Percentiles rank a stretch among this genome's conserved stretches.
These are phyloP conservation scores for Lacanobia oleracea DNA, from an alignment of 2,888 invertebrate genomes.

Conservation along the genomic window DNA sequence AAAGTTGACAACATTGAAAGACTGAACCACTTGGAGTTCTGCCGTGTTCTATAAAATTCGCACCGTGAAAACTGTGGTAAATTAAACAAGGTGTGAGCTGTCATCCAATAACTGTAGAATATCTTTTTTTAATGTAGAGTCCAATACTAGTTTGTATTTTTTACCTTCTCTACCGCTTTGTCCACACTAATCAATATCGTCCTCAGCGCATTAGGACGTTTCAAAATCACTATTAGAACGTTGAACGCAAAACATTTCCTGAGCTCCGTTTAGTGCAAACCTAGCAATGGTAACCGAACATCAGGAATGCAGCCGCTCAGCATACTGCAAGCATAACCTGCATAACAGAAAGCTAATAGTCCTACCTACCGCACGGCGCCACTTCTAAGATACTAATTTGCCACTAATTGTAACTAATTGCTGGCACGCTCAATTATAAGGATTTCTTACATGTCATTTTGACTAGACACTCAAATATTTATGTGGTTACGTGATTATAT, in stretches of 20 bases:
- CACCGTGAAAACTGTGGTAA: too few relatives aligned
- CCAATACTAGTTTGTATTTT: too few relatives aligned
- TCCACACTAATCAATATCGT: background rate
- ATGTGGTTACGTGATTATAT: conserved; percentile 15
- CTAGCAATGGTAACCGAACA: conserved; percentile 38
- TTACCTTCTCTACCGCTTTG: too few relatives aligned
- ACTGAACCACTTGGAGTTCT: too few relatives aligned
- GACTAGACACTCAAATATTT: conserved; percentile 24
- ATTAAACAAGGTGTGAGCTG: too few relatives aligned
- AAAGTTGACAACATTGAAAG: background rate
- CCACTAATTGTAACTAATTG: conserved; percentile 77
- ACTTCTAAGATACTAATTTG: conserved; percentile 71
- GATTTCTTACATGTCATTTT: conserved; percentile 27
- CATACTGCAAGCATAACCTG: conserved; percentile 20
- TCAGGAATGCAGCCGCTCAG: conserved; percentile 31
- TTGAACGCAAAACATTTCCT: conserved; percentile 12
- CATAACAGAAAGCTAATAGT: conserved; percentile 40
- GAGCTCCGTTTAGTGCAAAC: conserved; percentile 1
- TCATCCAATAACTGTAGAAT: too few relatives aligned
- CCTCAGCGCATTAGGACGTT: background rate
- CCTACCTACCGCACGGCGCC: conserved; percentile 76
- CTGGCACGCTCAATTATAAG: conserved; percentile 65
- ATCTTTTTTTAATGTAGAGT: too few relatives aligned
- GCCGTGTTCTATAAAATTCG: too few relatives aligned
- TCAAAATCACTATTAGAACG: background rate